Conservation (phyloP, 2,888 invertebrate species). For the Cryptocephalus primarius region DNA sequence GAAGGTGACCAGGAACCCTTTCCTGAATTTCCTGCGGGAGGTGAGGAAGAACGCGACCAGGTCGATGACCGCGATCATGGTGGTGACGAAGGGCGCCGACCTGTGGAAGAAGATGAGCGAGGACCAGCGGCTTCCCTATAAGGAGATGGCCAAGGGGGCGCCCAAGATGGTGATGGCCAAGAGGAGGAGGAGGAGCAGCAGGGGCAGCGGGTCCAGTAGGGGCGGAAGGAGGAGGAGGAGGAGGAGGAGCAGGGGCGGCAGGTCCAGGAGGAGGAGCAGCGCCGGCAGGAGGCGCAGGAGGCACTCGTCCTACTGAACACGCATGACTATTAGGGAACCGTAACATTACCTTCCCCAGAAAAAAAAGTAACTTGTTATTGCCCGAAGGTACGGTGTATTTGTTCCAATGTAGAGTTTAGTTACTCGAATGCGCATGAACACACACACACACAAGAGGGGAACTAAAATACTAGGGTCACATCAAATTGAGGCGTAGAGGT, state of each 20-base stretch:
- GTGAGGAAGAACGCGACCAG: constrained; percentile 8
- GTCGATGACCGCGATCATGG: constrained; percentile 4
- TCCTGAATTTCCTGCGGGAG: constrained; percentile 15
- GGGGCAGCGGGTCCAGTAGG: neutral
- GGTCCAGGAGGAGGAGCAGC: neutral
- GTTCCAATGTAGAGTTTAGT: no score
- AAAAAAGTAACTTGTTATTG: no score
- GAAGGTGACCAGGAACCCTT: constrained; percentile 13
- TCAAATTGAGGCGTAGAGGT: no score
- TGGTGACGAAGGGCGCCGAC: constrained; percentile 10
- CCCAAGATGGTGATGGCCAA: neutral
- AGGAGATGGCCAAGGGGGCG: constrained; percentile 9
- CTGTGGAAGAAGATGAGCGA: constrained; percentile 14
- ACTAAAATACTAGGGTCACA: no score
- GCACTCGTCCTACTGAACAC: no score
- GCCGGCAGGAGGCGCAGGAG: neutral
- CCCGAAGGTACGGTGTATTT: no score
- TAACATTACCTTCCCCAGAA: no score
- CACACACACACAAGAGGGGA: no score
- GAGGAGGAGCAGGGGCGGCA: neutral
- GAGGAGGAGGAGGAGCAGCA: neutral
- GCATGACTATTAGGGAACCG: no score
- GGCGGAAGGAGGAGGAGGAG: neutral
- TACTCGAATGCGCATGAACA: no score
- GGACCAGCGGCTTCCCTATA: constrained; percentile 9